Evolutionary conservation across 2,113 vertebrate species (phyloP), one percentile per base, ranked within the genome.

Genomic region (Malaclemys terrapin): DNA sequence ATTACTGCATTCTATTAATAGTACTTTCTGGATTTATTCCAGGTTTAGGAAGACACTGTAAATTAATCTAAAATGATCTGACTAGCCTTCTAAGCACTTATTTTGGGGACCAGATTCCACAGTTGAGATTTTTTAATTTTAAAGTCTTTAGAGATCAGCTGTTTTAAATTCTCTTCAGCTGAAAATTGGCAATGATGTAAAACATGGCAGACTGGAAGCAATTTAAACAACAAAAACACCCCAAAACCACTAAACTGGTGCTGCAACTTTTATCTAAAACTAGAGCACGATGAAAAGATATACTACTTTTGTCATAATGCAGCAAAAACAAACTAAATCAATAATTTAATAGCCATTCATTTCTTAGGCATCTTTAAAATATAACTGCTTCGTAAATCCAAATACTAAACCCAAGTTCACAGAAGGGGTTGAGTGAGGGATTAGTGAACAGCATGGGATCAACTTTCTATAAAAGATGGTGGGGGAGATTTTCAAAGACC

Each of bases 361-460:
- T 81, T 45, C 52, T 45, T 57, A n/a, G 7, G 85, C 85, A 84
- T 45, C 6, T 57, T 89, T 19, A 82, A 85, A 75, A 80, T 47
- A 14, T 16, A 56, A 12, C 50, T 86, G 25, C 53, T 84, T 92
- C 35, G 42, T 17, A 88, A 91, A n/a, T 5, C 81, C 54, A 56
- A 56, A 25, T 25, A 24, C 54, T 56, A 56, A 56, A 93, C n/a
- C 10, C 56, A 93, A 90, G 31, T n/a, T 16, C 31, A 89, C 8
- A 79, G 31, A 35, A 0, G 38, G 22, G 5, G 8, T 31, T 83
- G 35, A 27, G 54, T 56, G 35, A 85, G 89, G 85, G 27, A 83
- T 0, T 11, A 5, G 62, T 10, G 2, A 87, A 7, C 52, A 89
- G 53, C 11, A 45, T 0, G 1, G 0, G 24, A 82, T 89, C 8